Evolutionary conservation across 2,888 invertebrate genomes (phyloP), one percentile per base, ranked within the genome.

Genomic region (Eupithecia exiguata): DNA sequence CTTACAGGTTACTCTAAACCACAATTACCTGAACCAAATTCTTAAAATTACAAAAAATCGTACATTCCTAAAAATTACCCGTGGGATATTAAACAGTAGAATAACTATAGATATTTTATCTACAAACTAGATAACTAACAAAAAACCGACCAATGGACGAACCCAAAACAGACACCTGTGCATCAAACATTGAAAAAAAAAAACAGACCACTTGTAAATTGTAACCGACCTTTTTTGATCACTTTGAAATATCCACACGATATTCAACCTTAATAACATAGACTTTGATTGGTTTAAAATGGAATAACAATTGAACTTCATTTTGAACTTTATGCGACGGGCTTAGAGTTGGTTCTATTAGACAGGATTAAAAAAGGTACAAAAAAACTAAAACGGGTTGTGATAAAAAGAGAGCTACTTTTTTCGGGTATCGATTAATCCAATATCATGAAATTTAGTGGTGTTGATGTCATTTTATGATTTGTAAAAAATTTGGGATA

Each of bases 341-440:
- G 5, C 14, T 14, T 58, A 58, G 12, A 21, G 46, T 46, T 21
- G 25, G 14, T 58, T 14, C 25, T 12, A 5, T 62, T 35, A 10
- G 35, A 62, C 7, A 62, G 18, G 62, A 62, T 79, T 72, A 71
- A 74, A 81, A 82, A 65, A 58, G 61, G 77, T 76, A 70, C 77
- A 73, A 84, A 87, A 87, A 86, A 80, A 74, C 75, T 68, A 80
- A 84, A 88, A 87, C 86, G 81, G 86, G 87, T 81, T 87, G 86
- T 77, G 83, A 87, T 89, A 89, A 89, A 87, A 84, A 80, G 78
- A 81, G 81, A 79, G 87, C 87, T 85, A 87, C 87, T 82, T 74
- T 79, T 79, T 78, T 76, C 81, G 84, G 83, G 81, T 80, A 75
- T 74, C 67, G 76, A 80, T 80, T 62, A 30, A 62, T 30, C 62